Evolutionary conservation across 2,797 vertebrate genomes (phyloP).

Genomic region (Myotis pilosus): DNA sequence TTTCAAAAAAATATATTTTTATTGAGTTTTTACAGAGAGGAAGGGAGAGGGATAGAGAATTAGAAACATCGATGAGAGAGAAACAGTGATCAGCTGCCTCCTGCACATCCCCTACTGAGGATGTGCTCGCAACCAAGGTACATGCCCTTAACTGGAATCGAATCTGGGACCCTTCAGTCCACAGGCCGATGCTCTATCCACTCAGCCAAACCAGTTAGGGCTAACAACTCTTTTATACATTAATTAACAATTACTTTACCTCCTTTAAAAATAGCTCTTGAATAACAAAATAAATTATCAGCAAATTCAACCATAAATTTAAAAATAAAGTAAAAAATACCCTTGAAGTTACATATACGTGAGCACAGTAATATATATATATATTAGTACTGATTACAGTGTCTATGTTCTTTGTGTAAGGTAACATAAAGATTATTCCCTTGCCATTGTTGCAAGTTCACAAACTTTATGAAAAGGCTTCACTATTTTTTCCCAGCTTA

Average conservation of each 20-base stretch:
- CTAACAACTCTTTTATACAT: background rate
- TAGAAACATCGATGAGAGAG: too few relatives aligned
- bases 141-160: too few relatives aligned
- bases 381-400: background rate
- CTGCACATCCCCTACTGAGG: too few relatives aligned
- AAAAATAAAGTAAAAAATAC: background rate
- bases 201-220: too few relatives aligned
- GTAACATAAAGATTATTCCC: background rate
- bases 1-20: too few relatives aligned
- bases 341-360: background rate
- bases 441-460: background rate
- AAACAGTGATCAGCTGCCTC: too few relatives aligned
- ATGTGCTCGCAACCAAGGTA: too few relatives aligned
- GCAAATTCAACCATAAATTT: slow-evolving; percentile 51
- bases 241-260: slow-evolving; percentile 44
- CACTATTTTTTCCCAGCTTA: background rate
- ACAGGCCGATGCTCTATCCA: too few relatives aligned
- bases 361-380: background rate
- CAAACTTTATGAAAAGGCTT: background rate
- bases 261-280: slow-evolving; percentile 52
- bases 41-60: too few relatives aligned
- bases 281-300: slow-evolving; percentile 59
- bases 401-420: background rate
- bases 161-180: too few relatives aligned
- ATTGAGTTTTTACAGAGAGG: too few relatives aligned